Evolutionary conservation across 2,797 vertebrate species (phyloP), one percentile per base, ranked within the genome.

Genomic region (Artibeus lituratus): DNA sequence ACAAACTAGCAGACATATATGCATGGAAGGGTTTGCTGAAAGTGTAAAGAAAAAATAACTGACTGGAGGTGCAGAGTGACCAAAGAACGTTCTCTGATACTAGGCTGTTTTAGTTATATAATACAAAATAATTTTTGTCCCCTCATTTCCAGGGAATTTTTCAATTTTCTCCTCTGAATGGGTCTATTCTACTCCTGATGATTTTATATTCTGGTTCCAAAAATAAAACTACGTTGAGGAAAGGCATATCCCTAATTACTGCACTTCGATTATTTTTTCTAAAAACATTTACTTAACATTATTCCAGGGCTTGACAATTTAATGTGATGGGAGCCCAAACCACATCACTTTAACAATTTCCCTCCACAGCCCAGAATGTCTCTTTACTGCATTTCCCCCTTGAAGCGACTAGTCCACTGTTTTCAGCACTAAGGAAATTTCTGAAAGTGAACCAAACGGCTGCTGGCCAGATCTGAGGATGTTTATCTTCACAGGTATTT

Each of bases 241-340:
- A 95, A 95, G 22, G 37, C 62, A 87, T 86, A 87, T 47, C 44
- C 88, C 80, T 87, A 96, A 95, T 59, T 72, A 89, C 16, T 59
- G 39, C 49, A 92, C 82, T 94, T 94, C 57, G 59, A 87, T 87
- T 95, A 92, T 90, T 96, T 91, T 84, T 87, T 95, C 77, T 85
- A 84, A 92, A 96, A 96, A 91, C 49, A 93, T 67, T 93, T 57
- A 49, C 93, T 91, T 93, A 91, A 62, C 93, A 78, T 94, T 95
- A 95, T 73, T 72, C 59, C 85, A 39, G 70, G 39, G 15, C 78
- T 85, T 91, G 91, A 70, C 67, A 67, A 69, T 78, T 87, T 82
- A 91, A 85, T 47, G 44, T 3, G 2, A 59, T 53, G 35, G 53
- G 53, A 53, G 49, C 84, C 59, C 74, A 96, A 74, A 94, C 62